Evolutionary conservation across 1,140 invertebrate genomes (phyloP), one percentile per base, ranked within the genome.

Genomic region (Danaus plexippus): DNA sequence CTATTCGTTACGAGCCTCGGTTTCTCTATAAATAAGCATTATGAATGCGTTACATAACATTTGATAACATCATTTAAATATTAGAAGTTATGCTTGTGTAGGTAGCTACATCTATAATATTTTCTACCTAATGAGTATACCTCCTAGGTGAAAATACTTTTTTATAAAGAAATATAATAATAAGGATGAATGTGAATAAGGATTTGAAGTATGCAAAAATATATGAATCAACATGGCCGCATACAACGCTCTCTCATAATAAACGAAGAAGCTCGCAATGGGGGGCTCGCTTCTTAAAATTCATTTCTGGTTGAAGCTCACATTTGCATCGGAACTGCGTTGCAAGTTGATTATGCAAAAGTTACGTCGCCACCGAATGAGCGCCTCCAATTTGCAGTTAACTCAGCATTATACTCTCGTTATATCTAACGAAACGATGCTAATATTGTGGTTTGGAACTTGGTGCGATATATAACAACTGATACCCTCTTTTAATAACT

Each of bases 321-420:
- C 45, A 83, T 85, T 85, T 80, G 77, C 80, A 83, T 85, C 52
- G 56, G 71, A 79, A 85, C 64, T 72, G 67, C 69, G 64, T 51
- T 61, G 50, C 56, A 57, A 79, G 64, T 67, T 76, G 71, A 81
- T 85, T 85, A 85, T 83, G 78, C 80, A 77, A 73, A 81, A 72
- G 67, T 75, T 73, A 75, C 61, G 64, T 57, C 51, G 62, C 50
- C 59, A 59, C 65, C 57, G 55, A 69, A 71, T 66, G 61, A 76
- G 61, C 66, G 59, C 63, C 67, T 59, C 56, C 69, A 80, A 80
- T 85, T 80, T 69, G 67, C 73, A 73, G 59, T 73, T 67, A 61
- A 59, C 69, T 77, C 74, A 73, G 65, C 59, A 72, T 72, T 66
- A 66, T 67, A 66, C 57, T 63, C 51, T 43, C 59, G 61, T 76